phyloP scores from a whole-genome alignment of 64 coral and sea anemone genomes.

The Montipora sp. region DNA sequence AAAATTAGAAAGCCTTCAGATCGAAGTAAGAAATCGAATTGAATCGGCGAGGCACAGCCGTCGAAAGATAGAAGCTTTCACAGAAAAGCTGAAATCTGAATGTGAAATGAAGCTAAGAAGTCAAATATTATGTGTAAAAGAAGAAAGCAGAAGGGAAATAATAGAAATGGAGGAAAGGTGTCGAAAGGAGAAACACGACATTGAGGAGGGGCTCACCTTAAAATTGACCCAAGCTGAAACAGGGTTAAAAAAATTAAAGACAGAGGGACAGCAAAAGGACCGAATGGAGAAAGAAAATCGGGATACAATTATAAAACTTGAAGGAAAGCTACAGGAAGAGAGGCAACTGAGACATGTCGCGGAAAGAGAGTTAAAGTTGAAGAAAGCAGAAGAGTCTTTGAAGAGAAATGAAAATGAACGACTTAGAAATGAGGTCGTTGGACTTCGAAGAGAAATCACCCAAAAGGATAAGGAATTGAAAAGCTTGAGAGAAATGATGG shows the following conservation, averaged over 20 bases:
- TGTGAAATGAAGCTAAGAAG: conserved; percentile 64
- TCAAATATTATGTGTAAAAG: conserved; percentile 47
- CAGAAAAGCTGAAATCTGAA: conserved; percentile 71
- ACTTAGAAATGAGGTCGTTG: conserved; percentile 64
- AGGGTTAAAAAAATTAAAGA: conserved; percentile 40
- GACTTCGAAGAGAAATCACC: conserved; percentile 60
- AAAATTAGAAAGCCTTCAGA: background rate
- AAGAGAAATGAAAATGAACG: conserved; percentile 62
- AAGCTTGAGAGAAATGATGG: background rate
- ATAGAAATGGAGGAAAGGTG: conserved; percentile 41
- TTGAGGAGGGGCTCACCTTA: conserved; percentile 61
- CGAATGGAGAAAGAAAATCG: conserved; percentile 47
- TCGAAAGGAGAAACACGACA: conserved; percentile 60
- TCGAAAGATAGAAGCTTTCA: conserved; percentile 43
- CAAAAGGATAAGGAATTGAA: conserved; percentile 15
- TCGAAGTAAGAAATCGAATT: conserved; percentile 26
- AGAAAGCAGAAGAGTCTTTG: conserved; percentile 20
- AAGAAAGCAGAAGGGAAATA: conserved; percentile 29
- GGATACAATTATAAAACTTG: conserved; percentile 37
- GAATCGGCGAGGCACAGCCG: conserved; percentile 9
- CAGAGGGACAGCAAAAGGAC: conserved; percentile 63
- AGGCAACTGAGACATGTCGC: conserved; percentile 24
- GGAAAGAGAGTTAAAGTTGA: conserved; percentile 31
- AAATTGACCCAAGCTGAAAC: conserved; percentile 60
- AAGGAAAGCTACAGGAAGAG: conserved; percentile 59